phyloP scores from a whole-genome alignment of 2,113 vertebrate species.

The Spilogale gracilis region DNA sequence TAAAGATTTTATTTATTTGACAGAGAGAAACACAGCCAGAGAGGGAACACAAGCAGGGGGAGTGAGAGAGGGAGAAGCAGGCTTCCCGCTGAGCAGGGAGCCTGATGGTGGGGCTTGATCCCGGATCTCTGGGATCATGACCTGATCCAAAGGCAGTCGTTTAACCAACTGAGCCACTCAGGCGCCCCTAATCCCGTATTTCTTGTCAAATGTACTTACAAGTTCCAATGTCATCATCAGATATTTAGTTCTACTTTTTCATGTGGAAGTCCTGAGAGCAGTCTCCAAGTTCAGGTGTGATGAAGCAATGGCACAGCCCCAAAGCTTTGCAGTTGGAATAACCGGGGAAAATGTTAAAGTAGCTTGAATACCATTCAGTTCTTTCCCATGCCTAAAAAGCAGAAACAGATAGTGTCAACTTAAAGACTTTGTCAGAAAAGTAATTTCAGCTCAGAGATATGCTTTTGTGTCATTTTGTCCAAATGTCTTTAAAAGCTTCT shows the following conservation, averaged over 20 bases:
- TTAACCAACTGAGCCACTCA: too few species aligned
- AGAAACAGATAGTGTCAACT: background rate
- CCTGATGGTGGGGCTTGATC: too few species aligned
- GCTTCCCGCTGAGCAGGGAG: too few species aligned
- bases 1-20: too few species aligned
- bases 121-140: too few species aligned
- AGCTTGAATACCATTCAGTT: slow-evolving; percentile 31
- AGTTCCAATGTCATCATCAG: background rate
- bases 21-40: too few species aligned
- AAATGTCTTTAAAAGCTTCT: background rate
- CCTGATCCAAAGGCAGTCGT: too few species aligned
- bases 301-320: background rate
- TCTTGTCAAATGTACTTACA: slow-evolving; percentile 48
- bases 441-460: slow-evolving; percentile 28
- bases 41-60: too few species aligned
- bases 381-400: slow-evolving; percentile 13
- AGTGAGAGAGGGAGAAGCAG: too few species aligned
- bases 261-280: background rate
- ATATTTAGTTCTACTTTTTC: slow-evolving; percentile 69
- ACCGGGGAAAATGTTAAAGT: slow-evolving; percentile 42
- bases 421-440: slow-evolving; percentile 44
- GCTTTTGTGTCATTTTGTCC: slow-evolving; percentile 43
- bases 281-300: background rate
- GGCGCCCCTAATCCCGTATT: background rate
- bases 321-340: slow-evolving; percentile 32